Percentiles rank a stretch among this genome's conserved stretches.
phyloP scores from a whole-genome alignment of 2,797 vertebrate genomes.

The Muscicapa striata region DNA sequence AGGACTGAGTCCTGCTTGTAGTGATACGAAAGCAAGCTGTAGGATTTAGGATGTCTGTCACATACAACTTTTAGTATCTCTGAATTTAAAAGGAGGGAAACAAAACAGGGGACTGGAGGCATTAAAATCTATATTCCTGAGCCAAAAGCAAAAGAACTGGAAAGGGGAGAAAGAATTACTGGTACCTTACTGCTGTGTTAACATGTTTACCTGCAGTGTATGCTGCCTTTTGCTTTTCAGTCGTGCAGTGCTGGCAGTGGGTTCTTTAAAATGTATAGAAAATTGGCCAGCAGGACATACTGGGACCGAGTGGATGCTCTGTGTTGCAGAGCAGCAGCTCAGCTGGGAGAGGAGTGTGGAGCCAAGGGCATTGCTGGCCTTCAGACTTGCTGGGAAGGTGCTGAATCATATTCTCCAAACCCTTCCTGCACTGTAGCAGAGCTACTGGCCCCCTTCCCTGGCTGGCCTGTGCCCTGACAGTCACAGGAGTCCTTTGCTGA shows the following conservation, averaged over 20 bases:
- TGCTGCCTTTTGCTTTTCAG: neutral
- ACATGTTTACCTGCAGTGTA: neutral
- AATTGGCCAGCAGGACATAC: neutral
- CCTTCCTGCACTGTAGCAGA: neutral
- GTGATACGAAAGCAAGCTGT: neutral
- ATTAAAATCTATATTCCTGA: neutral
- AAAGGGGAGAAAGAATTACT: neutral
- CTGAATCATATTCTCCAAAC: slow-evolving; percentile 33
- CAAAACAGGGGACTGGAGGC: neutral
- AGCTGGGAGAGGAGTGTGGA: neutral
- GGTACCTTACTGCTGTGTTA: neutral
- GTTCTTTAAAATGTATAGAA: neutral
- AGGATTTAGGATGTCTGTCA: neutral
- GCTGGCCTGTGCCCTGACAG: neutral
- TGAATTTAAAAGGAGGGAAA: neutral
- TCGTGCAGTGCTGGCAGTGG: neutral
- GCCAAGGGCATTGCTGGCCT: neutral
- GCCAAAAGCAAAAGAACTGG: neutral
- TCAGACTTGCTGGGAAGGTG: neutral
- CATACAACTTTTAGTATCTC: neutral
- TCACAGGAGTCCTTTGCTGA: neutral
- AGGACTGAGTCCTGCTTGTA: neutral
- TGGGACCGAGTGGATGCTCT: neutral
- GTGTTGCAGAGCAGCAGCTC: neutral
- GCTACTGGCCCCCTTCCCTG: neutral